Evolutionary conservation across 1,140 invertebrate species (phyloP).

Genomic region (Trypoxylus dichotomus): DNA sequence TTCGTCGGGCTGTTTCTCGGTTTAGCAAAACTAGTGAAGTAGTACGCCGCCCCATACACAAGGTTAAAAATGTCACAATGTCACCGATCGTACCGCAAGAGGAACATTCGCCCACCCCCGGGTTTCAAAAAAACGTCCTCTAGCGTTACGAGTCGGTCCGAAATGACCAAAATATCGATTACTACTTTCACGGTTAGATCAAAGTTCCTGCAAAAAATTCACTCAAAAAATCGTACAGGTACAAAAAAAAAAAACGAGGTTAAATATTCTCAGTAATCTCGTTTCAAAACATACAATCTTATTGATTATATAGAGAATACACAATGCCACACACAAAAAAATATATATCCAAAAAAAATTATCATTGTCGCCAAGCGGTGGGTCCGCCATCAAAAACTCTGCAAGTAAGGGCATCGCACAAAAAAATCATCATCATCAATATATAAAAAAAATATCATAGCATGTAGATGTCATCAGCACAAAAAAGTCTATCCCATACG

Average conservation of each 20-base stretch:
- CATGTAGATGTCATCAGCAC: neutral
- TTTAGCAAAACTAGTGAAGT: conserved; percentile 29
- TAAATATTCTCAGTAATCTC: too few relatives aligned
- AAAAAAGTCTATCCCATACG: neutral
- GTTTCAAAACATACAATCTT: too few relatives aligned
- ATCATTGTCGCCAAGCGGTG: neutral
- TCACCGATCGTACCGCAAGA: conserved; percentile 45
- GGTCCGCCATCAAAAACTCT: neutral
- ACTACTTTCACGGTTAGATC: neutral
- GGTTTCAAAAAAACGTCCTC: conserved; percentile 51
- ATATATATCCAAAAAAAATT: neutral
- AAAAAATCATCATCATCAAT: conserved; percentile 7
- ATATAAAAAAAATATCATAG: neutral
- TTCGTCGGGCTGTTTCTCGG: neutral
- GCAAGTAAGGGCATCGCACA: neutral
- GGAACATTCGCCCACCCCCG: conserved; percentile 47
- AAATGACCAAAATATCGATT: conserved; percentile 47
- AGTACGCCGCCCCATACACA: conserved; percentile 71
- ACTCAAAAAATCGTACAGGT: conserved; percentile 42
- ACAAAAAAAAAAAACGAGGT: too few relatives aligned
- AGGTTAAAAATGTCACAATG: conserved; percentile 70
- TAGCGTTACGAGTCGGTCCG: conserved; percentile 35
- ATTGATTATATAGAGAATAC: neutral
- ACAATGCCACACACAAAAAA: neutral
- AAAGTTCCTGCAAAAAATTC: conserved; percentile 48